A percentile compares a stretch with the other conserved stretches of the same genome.
phyloP scores from a whole-genome alignment of 2,797 vertebrate species.

The Anisognathus igniventris region DNA sequence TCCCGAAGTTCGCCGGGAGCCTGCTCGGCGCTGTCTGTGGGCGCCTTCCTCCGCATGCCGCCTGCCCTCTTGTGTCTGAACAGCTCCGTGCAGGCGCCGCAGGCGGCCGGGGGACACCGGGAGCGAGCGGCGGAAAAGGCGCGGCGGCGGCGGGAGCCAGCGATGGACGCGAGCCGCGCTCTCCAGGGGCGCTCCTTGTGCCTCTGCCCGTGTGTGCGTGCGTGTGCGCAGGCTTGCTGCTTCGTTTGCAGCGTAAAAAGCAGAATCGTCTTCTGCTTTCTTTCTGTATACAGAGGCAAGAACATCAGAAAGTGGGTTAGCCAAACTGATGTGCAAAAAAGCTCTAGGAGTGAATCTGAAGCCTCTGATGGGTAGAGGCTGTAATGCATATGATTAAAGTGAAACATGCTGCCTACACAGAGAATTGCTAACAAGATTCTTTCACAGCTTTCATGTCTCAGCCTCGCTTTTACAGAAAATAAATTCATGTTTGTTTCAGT shows the following conservation, averaged over 20 bases:
- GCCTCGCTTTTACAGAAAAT: conserved; percentile 19
- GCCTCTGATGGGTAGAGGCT: not conserved
- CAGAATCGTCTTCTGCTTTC: not conserved
- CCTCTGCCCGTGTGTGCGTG: not conserved
- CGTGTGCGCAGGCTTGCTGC: not conserved
- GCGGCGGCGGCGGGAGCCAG: not conserved
- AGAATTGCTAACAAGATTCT: conserved; percentile 11
- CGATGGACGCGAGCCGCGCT: not conserved
- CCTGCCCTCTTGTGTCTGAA: conserved; percentile 74
- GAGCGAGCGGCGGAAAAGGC: not conserved
- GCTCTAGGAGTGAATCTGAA: not conserved
- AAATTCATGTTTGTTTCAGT: conserved; percentile 34
- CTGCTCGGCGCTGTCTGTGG: not conserved
- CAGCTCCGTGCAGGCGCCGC: conserved; percentile 43
- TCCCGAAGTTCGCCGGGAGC: not conserved
- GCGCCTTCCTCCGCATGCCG: not conserved
- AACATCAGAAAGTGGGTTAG: conserved; percentile 36
- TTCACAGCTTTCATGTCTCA: conserved; percentile 38
- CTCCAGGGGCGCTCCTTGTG: not conserved
- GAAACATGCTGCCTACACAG: conserved; percentile 45
- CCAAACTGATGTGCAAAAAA: conserved; percentile 12
- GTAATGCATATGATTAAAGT: conserved; percentile 27
- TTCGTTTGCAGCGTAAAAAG: not conserved
- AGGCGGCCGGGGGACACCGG: not conserved
- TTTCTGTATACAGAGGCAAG: not conserved